A percentile compares a stretch with the other conserved stretches of the same genome.
Conservation (phyloP, 2,113 vertebrate genomes). For the Podocnemis expansa region DNA sequence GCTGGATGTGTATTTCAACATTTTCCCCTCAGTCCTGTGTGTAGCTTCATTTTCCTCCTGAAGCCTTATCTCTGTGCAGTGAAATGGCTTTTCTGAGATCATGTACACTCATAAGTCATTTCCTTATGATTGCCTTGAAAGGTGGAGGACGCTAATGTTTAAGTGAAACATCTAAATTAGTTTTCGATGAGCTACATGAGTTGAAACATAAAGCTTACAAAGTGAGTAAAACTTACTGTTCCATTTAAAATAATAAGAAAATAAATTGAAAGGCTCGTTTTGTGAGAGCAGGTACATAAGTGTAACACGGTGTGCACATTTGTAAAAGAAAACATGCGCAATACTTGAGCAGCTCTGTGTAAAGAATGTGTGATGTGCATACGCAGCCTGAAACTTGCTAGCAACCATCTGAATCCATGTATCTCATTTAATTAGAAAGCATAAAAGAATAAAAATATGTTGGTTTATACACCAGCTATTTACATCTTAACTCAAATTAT, state of each 20-base stretch:
- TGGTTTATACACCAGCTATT: neutral
- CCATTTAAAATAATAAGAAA: neutral
- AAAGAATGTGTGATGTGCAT: neutral
- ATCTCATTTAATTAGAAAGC: neutral
- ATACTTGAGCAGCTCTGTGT: neutral
- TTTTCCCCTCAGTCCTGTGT: neutral
- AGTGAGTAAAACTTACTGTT: neutral
- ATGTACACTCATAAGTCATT: neutral
- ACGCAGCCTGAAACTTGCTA: rapidly evolving
- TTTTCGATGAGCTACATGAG: neutral
- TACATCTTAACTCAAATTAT: rapidly evolving
- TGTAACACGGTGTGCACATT: neutral
- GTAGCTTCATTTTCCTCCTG: neutral
- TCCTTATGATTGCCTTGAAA: neutral
- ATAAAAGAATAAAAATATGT: rapidly evolving
- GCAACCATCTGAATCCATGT: neutral
- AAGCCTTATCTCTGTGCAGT: neutral
- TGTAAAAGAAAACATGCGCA: neutral
- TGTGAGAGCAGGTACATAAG: rapidly evolving
- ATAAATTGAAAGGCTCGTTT: neutral
- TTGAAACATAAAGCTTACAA: neutral
- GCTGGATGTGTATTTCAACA: neutral
- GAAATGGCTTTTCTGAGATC: neutral
- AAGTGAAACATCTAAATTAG: neutral
- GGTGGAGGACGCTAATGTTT: neutral